These are phyloP conservation scores for Nyctibius bracteatus DNA, from an alignment of 2,113 vertebrate genomes.

Conservation along the genomic window DNA sequence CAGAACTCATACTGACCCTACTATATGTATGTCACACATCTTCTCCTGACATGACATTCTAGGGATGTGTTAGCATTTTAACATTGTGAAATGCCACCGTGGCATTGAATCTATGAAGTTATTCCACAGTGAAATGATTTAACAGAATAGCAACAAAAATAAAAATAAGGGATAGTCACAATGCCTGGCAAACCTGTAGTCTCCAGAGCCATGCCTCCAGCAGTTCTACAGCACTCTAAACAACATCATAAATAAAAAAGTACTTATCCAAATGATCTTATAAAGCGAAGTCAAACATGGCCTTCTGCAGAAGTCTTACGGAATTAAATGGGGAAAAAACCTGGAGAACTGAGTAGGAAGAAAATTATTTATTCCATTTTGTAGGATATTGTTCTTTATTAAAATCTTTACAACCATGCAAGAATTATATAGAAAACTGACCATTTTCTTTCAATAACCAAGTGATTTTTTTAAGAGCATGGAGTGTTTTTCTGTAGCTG, in stretches of 20 bases:
- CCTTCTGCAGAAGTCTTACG: neutral
- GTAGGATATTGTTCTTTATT: neutral
- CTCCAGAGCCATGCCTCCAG: neutral
- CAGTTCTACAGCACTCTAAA: neutral
- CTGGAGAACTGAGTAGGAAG: neutral
- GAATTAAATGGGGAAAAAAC: neutral
- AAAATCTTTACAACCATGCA: neutral
- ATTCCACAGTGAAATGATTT: neutral
- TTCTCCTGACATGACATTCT: neutral
- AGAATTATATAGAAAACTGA: neutral
- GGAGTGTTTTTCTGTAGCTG: neutral
- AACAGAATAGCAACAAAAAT: neutral
- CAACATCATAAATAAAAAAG: slow-evolving; percentile 16
- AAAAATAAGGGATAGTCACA: neutral
- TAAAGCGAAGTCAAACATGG: neutral
- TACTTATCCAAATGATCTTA: neutral
- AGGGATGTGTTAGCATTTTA: neutral
- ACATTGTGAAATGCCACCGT: neutral
- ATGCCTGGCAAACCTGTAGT: neutral
- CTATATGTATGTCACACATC: neutral
- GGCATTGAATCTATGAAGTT: neutral
- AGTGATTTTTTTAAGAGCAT: fast-evolving
- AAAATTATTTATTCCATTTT: neutral
- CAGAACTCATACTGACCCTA: neutral
- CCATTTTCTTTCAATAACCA: neutral